phyloP scores from a whole-genome alignment of 2,888 invertebrate species.

The Conchocele bisecta region DNA sequence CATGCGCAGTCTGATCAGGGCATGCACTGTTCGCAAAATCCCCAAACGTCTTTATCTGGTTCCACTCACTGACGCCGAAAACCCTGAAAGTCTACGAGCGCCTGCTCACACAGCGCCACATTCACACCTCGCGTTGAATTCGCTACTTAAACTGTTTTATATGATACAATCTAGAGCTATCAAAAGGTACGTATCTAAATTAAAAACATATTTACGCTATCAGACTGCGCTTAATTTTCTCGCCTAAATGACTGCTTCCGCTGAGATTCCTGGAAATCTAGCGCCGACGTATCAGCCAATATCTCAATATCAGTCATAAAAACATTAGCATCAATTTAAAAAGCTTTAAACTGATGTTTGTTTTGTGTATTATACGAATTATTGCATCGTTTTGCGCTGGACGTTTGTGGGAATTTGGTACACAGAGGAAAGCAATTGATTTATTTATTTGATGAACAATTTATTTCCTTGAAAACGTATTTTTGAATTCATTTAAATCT shows the following conservation, averaged over 20 bases:
- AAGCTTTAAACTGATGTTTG: slow-evolving; percentile 40
- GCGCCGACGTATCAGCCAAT: slow-evolving; percentile 41
- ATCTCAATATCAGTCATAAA: slow-evolving; percentile 29
- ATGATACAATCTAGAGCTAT: slow-evolving; percentile 55
- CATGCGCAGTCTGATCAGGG: no score
- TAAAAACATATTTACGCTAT: slow-evolving; percentile 56
- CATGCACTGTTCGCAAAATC: no score
- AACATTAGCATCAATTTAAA: slow-evolving; percentile 52
- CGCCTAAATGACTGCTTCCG: slow-evolving; percentile 50
- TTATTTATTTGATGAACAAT: no score
- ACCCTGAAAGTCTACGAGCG: no score
- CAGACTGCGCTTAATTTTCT: slow-evolving; percentile 32
- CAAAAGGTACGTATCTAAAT: slow-evolving; percentile 59
- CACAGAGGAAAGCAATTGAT: no score
- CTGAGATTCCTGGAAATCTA: slow-evolving; percentile 18
- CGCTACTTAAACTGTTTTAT: slow-evolving; percentile 51
- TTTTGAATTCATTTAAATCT: no score
- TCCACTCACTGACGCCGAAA: no score
- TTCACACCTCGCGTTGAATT: slow-evolving; percentile 54
- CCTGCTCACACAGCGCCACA: slow-evolving; percentile 29
- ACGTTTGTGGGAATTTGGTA: no score
- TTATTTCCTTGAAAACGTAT: no score
- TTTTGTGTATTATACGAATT: slow-evolving; percentile 29
- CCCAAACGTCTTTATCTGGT: no score
- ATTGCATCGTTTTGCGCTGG: slow-evolving; percentile 7